A percentile compares a stretch with the other conserved stretches of the same genome.
phyloP scores from a whole-genome alignment of 35 echinoderm and acorn worm species.

The Eucidaris tribuloides region DNA sequence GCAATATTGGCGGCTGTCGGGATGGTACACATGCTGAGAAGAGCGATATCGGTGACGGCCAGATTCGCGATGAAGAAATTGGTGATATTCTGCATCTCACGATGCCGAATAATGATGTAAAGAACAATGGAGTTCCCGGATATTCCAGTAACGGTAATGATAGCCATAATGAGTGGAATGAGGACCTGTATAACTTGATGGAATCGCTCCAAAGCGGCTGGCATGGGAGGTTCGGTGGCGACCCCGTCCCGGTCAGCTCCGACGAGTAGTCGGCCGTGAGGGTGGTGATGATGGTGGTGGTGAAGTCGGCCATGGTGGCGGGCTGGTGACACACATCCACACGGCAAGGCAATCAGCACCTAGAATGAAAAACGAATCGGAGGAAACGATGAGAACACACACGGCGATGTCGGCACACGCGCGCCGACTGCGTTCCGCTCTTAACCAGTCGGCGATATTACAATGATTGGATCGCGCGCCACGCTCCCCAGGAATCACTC shows the following conservation, averaged over 20 bases:
- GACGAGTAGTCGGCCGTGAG: background rate
- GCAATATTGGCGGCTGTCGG: slow-evolving; percentile 60
- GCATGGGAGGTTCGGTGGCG: background rate
- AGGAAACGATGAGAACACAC: no score
- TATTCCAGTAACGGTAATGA: slow-evolving; percentile 77
- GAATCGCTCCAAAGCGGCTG: background rate
- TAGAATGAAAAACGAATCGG: no score
- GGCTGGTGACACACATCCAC: no score
- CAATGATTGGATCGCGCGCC: no score
- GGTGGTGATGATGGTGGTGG: slow-evolving; percentile 19
- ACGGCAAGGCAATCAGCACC: no score
- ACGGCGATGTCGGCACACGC: no score
- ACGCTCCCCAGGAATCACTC: no score
- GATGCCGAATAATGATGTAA: slow-evolving; percentile 77
- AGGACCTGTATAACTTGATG: background rate
- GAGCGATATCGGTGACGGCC: slow-evolving; percentile 85
- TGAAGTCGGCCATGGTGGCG: slow-evolving; percentile 37
- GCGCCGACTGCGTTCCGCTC: no score
- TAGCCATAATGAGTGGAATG: slow-evolving; percentile 24
- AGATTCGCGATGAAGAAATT: slow-evolving; percentile 99
- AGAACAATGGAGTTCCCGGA: slow-evolving; percentile 82
- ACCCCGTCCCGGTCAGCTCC: background rate
- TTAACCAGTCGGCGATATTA: no score
- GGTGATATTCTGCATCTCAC: slow-evolving; percentile 97
- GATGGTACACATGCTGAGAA: slow-evolving; percentile 75